Evolutionary conservation across 1,140 invertebrate genomes (phyloP).

Genomic region (Brachionus koreanus): DNA sequence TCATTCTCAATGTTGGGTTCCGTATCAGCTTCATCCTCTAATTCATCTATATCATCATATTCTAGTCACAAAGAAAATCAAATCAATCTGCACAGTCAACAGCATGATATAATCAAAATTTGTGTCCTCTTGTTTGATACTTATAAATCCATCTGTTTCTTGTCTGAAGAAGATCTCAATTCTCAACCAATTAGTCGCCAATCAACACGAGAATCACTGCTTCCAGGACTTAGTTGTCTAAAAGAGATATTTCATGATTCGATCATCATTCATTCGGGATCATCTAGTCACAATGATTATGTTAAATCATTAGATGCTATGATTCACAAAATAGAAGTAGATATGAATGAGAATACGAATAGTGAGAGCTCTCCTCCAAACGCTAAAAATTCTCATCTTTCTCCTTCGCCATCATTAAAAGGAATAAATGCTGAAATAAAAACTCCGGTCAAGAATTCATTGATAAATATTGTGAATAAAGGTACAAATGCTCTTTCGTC

Average conservation of each 20-base stretch:
- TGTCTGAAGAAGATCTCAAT: background rate
- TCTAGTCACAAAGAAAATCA: background rate
- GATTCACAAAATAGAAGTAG: constrained; percentile 12
- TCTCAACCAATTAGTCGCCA: background rate
- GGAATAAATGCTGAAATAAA: background rate
- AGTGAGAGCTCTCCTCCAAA: background rate
- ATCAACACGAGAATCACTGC: constrained; percentile 19
- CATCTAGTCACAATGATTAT: constrained; percentile 15
- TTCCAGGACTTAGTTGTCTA: constrained; percentile 15
- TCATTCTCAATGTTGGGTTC: background rate
- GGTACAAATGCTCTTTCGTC: constrained; percentile 9
- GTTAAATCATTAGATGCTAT: constrained; percentile 12
- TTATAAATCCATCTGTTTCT: constrained; percentile 22
- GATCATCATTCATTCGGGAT: constrained; percentile 22
- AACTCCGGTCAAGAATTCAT: background rate
- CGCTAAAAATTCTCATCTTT: background rate
- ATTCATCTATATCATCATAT: constrained; percentile 3
- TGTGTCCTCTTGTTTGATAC: constrained; percentile 38
- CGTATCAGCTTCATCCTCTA: background rate
- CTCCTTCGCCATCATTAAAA: background rate
- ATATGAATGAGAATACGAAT: background rate
- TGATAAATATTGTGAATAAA: background rate
- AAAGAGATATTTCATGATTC: constrained; percentile 16
- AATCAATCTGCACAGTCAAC: constrained; percentile 14
- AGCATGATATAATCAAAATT: constrained; percentile 13